Evolutionary conservation across 2,888 invertebrate genomes (phyloP).

Genomic region (Tachystola acroxantha): DNA sequence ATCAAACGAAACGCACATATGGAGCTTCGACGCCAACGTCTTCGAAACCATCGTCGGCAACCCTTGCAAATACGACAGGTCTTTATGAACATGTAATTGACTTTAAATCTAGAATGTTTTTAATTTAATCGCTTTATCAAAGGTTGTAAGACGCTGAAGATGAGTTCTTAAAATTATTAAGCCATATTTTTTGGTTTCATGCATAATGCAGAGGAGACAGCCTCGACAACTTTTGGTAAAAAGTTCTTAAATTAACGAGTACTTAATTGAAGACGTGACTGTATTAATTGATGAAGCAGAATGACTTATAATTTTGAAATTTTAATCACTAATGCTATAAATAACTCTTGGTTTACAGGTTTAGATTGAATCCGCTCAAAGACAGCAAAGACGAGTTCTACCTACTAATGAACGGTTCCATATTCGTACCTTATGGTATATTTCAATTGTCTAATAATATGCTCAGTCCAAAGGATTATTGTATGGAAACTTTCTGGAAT

Average conservation of each 20-base stretch:
- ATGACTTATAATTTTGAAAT: too few species aligned
- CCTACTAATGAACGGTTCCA: slow-evolving; percentile 77
- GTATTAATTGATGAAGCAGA: too few species aligned
- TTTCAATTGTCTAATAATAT: too few species aligned
- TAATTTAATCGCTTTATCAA: neutral
- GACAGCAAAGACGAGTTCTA: slow-evolving; percentile 73
- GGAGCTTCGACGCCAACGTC: slow-evolving; percentile 58
- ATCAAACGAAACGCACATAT: slow-evolving; percentile 69
- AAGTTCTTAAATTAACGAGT: neutral
- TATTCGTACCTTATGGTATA: slow-evolving; percentile 71
- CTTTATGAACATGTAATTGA: slow-evolving; percentile 14
- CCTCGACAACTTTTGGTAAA: neutral
- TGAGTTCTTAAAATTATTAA: neutral
- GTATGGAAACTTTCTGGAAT: slow-evolving; percentile 78
- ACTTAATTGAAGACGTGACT: too few species aligned
- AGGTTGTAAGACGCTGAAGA: neutral
- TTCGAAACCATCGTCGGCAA: slow-evolving; percentile 77
- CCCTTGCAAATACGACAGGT: slow-evolving; percentile 75
- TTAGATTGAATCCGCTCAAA: slow-evolving; percentile 70
- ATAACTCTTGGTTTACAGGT: slow-evolving; percentile 57
- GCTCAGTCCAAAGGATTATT: slow-evolving; percentile 74
- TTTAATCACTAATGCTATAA: too few species aligned
- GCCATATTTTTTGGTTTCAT: neutral
- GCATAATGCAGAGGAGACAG: slow-evolving; percentile 1
- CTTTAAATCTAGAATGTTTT: neutral